phyloP scores from a whole-genome alignment of 2,888 invertebrate species.

The Caenorhabditis panamensis region DNA sequence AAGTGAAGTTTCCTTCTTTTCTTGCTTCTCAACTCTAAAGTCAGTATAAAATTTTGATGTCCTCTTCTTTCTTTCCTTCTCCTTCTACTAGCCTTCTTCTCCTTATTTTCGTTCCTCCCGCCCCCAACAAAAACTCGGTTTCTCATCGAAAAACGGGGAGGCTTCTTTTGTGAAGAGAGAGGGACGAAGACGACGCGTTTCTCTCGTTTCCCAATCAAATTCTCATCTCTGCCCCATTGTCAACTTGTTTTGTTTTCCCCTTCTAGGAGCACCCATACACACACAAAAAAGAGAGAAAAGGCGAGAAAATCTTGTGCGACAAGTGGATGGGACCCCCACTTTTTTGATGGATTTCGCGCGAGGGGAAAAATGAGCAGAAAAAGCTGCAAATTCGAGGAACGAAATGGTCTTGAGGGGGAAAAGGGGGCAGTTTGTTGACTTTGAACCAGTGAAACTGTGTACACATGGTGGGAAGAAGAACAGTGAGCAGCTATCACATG shows the following conservation, averaged over 20 bases:
- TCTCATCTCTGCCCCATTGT: conserved; percentile 59
- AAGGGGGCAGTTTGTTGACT: conserved; percentile 9
- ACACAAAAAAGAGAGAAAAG: neutral
- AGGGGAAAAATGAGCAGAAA: neutral
- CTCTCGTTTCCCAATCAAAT: conserved; percentile 56
- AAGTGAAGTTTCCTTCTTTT: conserved; percentile 33
- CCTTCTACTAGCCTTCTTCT: too few relatives aligned
- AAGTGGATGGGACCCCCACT: neutral
- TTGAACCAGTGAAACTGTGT: conserved; percentile 45
- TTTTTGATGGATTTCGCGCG: too few relatives aligned
- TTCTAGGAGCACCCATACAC: conserved; percentile 12
- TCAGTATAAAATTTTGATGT: conserved; percentile 57
- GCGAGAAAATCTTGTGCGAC: neutral
- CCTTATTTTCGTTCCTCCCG: too few relatives aligned
- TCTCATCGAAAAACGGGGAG: conserved; percentile 19
- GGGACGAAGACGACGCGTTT: neutral
- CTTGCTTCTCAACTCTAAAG: too few relatives aligned
- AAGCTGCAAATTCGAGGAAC: too few relatives aligned
- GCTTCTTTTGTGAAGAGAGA: conserved; percentile 40
- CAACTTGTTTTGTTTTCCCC: conserved; percentile 58
- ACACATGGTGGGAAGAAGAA: too few relatives aligned
- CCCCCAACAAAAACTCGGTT: conserved; percentile 18
- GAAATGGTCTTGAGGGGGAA: conserved; percentile 6
- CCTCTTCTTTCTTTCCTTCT: conserved; percentile 26
- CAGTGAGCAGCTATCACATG: neutral